A percentile compares a stretch with the other conserved stretches of the same genome.
These are phyloP conservation scores for Tuberolachnus salignus DNA, from an alignment of 2,888 invertebrate species.

Conservation along the genomic window DNA sequence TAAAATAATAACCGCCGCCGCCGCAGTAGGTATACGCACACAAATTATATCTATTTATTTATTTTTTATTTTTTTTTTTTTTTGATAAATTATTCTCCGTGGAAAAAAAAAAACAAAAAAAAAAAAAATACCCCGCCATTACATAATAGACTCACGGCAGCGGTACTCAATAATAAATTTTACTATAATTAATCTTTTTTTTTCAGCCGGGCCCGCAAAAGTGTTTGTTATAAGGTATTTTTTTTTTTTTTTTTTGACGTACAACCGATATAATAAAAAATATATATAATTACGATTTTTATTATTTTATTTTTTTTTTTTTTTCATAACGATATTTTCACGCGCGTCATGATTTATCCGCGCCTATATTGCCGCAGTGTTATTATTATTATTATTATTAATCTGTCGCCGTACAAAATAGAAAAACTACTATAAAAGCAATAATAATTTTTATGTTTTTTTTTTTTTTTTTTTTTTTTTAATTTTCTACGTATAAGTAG, in stretches of 20 bases:
- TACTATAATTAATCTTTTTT: conserved; percentile 8
- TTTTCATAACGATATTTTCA: neutral
- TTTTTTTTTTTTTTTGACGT: neutral
- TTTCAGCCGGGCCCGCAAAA: neutral
- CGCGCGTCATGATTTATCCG: neutral
- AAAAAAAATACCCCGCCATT: too few species aligned
- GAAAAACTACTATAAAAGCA: neutral
- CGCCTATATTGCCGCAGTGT: neutral
- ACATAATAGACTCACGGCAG: too few species aligned
- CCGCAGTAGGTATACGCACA: too few species aligned
- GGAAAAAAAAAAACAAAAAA: too few species aligned
- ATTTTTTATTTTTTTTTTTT: too few species aligned
- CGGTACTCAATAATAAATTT: neutral
- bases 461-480: too few species aligned
- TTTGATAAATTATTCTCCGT: too few species aligned
- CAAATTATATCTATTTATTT: too few species aligned
- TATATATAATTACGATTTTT: neutral
- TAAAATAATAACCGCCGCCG: too few species aligned
- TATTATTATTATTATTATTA: too few species aligned
- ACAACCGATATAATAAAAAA: neutral
- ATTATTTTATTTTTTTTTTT: too few species aligned
- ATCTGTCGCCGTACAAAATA: neutral
- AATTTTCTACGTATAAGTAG: too few species aligned
- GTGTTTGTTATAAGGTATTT: neutral
- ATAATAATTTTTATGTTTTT: conserved; percentile 1